Evolutionary conservation across 2,888 invertebrate genomes (phyloP), one percentile per base, ranked within the genome.

Genomic region (Lasioglossum oenotherae): DNA sequence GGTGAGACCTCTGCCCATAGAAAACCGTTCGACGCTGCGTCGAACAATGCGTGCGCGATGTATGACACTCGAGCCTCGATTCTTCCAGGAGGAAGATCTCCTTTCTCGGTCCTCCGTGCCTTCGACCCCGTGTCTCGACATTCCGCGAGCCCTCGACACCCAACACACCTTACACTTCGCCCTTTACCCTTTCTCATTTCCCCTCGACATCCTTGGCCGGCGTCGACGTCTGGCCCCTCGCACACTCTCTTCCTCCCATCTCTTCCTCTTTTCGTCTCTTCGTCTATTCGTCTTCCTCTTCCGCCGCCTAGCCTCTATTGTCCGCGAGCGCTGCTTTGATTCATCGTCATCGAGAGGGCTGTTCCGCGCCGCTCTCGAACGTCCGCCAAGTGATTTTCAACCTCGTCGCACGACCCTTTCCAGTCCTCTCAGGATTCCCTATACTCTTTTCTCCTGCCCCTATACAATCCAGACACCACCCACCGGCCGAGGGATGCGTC

Each of bases 341-440:
- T 91, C 91, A 91, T 87, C 87, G 88, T 90, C 90, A 92, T 93
- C 91, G 92, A 91, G 91, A 90, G 92, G 90, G 88, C 84, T 88
- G 87, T 88, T 87, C 87, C 88, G 71, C 27, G 82, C 80, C 80
- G 81, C 87, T 87, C 92, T 92, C 87, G 85, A 92, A 87, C 79
- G 78, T 53, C 85, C 88, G 86, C 89, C 89, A 90, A 92, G 92
- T 92, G 92, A 91, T 91, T 92, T 92, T 92, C 85, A 88, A 91
- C 87, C 85, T 86, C 81, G 84, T 89, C 82, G 85, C 85, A 80
- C 82, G 78, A 83, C 81, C 88, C 84, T 90, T 84, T 86, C 82
- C 85, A 84, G 79, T 8, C 19, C 64, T 19, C 64, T 2, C 14
- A 14, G 6, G 4, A 8, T 16, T 64, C 64, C 14, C 16, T 64